Evolutionary conservation across 2,113 vertebrate species (phyloP), one percentile per base, ranked within the genome.

Genomic region (Chrysochloris asiatica): DNA sequence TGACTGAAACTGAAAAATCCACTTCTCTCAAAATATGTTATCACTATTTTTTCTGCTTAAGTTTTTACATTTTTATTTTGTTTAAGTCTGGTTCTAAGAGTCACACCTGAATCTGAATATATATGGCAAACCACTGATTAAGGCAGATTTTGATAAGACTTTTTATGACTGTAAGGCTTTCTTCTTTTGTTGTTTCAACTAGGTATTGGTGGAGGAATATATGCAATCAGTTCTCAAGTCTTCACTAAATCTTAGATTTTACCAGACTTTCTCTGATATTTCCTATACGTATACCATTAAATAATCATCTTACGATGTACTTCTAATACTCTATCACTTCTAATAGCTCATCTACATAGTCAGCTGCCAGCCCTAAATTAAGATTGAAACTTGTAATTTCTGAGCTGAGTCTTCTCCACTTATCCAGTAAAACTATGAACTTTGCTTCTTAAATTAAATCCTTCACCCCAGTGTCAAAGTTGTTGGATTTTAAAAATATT

Each of bases 1-100:
- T 67, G 41, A 63, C 12, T 83, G 83, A 67, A 92, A 80, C 22
- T 72, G 4, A 30, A 69, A 78, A 75, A 89, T 56, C 30, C 54
- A 21, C 48, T 14, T 91, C 16, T 26, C 38, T 75, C 48, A 47
- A 75, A 79, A 75, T 83, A 56, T 69, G 24, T 6, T 81, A 4
- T 59, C 26, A 90, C 21, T 80, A 48, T 52, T 59, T 65, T 71
- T 8, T 89, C 30, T 88, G 16, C 13, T 88, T 5, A 33, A 5
- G 10, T 90, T 43, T 65, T 76, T 13, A 79, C 8, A 21, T 36
- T 67, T 69, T 11, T 30, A 30, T 43, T 79, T 88, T n/a, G n/a
- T n/a, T 43, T 45, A 88, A 41, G 79, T 2, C 13, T 69, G 41
- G 8, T 77, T 77, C 2, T 16, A 47, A n/a, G n/a, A 1, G 11